phyloP scores from a whole-genome alignment of 2,888 invertebrate species.

The Pimpla rufipes region DNA sequence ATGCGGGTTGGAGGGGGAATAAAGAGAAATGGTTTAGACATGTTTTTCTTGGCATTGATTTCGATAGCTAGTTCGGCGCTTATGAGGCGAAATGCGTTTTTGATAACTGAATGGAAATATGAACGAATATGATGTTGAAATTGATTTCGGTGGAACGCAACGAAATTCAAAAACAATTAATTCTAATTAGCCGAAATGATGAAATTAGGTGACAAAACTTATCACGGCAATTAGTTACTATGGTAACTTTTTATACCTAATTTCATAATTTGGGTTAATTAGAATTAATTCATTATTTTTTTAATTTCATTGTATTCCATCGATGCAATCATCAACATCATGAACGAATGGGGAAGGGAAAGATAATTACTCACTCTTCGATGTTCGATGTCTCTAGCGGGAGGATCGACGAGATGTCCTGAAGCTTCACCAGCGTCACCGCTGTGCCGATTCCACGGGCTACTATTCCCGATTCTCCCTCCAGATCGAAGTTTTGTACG shows the following conservation, averaged over 20 bases:
- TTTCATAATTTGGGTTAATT: no score
- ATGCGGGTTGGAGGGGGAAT: constrained; percentile 77
- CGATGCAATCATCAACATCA: no score
- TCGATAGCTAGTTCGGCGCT: no score
- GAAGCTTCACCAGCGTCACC: constrained; percentile 90
- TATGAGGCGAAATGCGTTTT: no score
- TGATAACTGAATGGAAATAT: no score
- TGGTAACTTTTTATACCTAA: no score
- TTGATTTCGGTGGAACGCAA: no score
- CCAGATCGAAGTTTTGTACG: constrained; percentile 97
- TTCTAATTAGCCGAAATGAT: neutral
- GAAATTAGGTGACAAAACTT: no score
- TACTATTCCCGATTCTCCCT: constrained; percentile 98
- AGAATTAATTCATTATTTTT: no score
- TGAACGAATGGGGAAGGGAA: neutral
- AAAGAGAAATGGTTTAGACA: constrained; percentile 54
- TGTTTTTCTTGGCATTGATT: neutral
- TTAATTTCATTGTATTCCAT: no score
- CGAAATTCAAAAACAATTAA: constrained; percentile 5
- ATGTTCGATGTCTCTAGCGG: constrained; percentile 84
- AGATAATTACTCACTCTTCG: constrained; percentile 88
- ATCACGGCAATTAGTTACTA: no score
- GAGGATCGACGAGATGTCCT: constrained; percentile 84
- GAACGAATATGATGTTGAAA: no score
- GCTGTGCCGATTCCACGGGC: constrained; percentile 97